phyloP scores from a whole-genome alignment of 2,797 vertebrate genomes.

The Enteromius thamalakanensis region DNA sequence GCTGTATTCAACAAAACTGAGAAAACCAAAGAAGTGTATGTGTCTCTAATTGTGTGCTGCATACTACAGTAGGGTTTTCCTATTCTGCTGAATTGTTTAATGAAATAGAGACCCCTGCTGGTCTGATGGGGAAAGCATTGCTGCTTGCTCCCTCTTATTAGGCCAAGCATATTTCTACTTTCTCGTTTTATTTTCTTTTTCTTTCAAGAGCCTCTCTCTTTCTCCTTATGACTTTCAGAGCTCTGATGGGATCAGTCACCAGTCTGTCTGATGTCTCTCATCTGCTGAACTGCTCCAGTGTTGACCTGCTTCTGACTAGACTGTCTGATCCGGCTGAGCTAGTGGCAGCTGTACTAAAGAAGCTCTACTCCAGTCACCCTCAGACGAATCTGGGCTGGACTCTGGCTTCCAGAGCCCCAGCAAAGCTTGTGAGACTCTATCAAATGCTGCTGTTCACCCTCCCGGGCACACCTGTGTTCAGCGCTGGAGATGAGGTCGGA shows the following conservation, averaged over 20 bases:
- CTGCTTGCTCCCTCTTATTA: background rate
- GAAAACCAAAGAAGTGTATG: conserved; percentile 66
- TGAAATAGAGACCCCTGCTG: conserved; percentile 44
- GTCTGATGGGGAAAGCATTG: background rate
- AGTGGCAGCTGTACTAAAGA: conserved; percentile 24
- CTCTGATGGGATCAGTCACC: conserved; percentile 70
- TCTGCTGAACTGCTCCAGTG: conserved; percentile 68
- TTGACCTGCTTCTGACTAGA: conserved; percentile 74
- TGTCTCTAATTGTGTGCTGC: background rate
- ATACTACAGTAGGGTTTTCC: background rate
- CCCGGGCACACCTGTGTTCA: conserved; percentile 86
- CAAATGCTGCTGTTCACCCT: conserved; percentile 86
- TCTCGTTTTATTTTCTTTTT: background rate
- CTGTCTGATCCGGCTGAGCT: conserved; percentile 59
- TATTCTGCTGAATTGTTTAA: background rate
- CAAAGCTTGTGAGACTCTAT: conserved; percentile 74
- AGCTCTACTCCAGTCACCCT: conserved; percentile 44
- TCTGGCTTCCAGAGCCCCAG: conserved; percentile 61
- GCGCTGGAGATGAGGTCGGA: conserved; percentile 87
- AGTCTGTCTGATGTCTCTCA: conserved; percentile 36
- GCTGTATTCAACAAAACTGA: conserved; percentile 68
- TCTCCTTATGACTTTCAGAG: conserved; percentile 59
- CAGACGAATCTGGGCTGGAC: conserved; percentile 73
- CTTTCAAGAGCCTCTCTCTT: background rate
- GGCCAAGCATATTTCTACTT: background rate